Conservation (phyloP, 2,888 invertebrate genomes). For the Sinodicranocentrus sp. region DNA sequence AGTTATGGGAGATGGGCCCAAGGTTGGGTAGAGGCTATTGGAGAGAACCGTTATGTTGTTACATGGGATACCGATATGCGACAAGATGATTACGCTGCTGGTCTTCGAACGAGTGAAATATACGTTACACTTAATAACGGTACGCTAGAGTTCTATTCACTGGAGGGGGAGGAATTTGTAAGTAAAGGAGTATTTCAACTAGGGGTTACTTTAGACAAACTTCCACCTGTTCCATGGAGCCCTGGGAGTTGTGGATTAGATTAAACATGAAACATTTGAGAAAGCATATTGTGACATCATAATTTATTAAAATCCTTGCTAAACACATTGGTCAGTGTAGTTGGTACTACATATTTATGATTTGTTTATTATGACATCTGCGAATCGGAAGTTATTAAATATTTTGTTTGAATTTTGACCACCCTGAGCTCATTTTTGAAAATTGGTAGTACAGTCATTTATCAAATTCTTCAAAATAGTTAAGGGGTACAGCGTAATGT, state of each 20-base stretch:
- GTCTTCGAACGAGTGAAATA: not conserved
- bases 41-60: not conserved
- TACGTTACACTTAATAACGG: not conserved
- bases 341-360: too few relatives aligned
- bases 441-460: too few relatives aligned
- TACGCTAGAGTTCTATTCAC: not conserved
- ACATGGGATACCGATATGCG: slow-evolving; percentile 44
- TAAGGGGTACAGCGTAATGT: too few relatives aligned
- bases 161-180: not conserved
- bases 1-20: slow-evolving; percentile 31
- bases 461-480: too few relatives aligned
- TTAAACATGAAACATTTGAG: too few relatives aligned
- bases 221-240: slow-evolving; percentile 16
- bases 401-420: too few relatives aligned
- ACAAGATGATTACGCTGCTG: slow-evolving; percentile 40
- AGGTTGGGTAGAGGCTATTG: slow-evolving; percentile 28
- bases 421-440: too few relatives aligned
- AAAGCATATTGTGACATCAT: too few relatives aligned
- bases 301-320: too few relatives aligned
- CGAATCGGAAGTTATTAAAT: too few relatives aligned
- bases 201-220: slow-evolving; percentile 1
- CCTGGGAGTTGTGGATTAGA: slow-evolving; percentile 31
- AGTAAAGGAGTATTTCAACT: not conserved
- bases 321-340: too few relatives aligned
- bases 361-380: too few relatives aligned